These are phyloP conservation scores for Platycheirus albimanus DNA, from an alignment of 2,888 invertebrate species.

Conservation along the genomic window DNA sequence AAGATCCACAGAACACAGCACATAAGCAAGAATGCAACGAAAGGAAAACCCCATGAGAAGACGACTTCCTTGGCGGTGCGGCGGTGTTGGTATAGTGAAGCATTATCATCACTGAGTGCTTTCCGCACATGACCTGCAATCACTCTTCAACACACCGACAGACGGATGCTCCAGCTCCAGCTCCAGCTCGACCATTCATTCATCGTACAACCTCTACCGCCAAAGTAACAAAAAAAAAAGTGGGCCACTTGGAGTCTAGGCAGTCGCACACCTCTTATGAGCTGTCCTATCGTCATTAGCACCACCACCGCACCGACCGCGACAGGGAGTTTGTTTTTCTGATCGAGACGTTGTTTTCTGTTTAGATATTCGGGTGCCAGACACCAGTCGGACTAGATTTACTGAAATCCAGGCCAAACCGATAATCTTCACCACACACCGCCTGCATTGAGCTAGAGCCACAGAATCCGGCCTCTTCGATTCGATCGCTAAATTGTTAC, in stretches of 20 bases:
- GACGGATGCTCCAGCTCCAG: constrained; percentile 3
- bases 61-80: constrained; percentile 22
- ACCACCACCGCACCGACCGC: too few relatives aligned
- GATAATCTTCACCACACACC: constrained; percentile 10
- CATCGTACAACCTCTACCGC: constrained; percentile 9
- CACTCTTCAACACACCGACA: constrained; percentile 35
- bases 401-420: constrained; percentile 63
- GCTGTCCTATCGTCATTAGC: constrained; percentile 68
- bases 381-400: constrained; percentile 64
- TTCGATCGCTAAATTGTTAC: constrained; percentile 33
- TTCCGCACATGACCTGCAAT: constrained; percentile 68
- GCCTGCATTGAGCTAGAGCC: constrained; percentile 31
- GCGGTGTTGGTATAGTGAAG: too few relatives aligned
- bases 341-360: constrained; percentile 53
- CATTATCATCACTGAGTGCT: constrained; percentile 41
- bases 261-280: constrained; percentile 41
- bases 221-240: constrained; percentile 49
- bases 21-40: constrained; percentile 1
- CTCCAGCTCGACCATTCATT: too few relatives aligned
- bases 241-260: constrained; percentile 68
- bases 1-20: constrained; percentile 1
- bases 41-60: constrained; percentile 44
- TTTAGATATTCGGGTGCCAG: constrained; percentile 73
- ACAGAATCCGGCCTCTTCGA: constrained; percentile 23
- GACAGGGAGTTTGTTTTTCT: constrained; percentile 67